These are phyloP conservation scores for Leucoraja ocellata DNA, from an alignment of 2,797 vertebrate genomes.

Conservation along the genomic window DNA sequence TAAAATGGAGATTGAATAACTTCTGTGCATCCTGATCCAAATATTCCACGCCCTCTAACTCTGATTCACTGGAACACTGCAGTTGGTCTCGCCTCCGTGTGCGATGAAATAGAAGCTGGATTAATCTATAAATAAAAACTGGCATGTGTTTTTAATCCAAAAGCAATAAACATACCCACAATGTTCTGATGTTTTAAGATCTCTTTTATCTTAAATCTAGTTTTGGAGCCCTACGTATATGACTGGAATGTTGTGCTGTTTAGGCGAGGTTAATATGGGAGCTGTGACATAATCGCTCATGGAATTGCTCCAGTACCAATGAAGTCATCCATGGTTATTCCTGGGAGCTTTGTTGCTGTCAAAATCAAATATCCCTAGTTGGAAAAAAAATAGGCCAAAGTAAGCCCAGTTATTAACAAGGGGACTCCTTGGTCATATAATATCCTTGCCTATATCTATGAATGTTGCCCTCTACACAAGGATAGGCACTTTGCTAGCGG, in stretches of 20 bases:
- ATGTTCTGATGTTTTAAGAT: not conserved
- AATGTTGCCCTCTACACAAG: not conserved
- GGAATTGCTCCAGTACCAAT: not conserved
- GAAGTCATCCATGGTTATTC: not conserved
- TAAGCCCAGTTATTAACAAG: not conserved
- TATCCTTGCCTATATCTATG: too few species aligned
- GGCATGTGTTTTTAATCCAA: not conserved
- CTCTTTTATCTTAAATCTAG: not conserved
- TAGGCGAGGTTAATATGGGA: not conserved
- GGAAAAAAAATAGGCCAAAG: too few species aligned
- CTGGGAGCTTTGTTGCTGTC: not conserved
- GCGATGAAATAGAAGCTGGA: not conserved
- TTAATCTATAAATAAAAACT: slow-evolving; percentile 2
- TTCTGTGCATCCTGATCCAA: not conserved
- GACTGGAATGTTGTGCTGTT: not conserved
- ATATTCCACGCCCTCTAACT: not conserved
- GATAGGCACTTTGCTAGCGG: not conserved
- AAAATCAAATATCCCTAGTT: not conserved
- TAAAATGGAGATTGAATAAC: not conserved
- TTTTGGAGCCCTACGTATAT: not conserved
- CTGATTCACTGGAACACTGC: not conserved
- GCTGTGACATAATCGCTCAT: not conserved
- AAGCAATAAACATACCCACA: not conserved
- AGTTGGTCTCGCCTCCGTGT: not conserved
- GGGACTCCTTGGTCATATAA: not conserved